Percentiles rank a stretch among this genome's conserved stretches.
Conservation (phyloP, 2,888 invertebrate genomes). For the Drosophila cracens region DNA sequence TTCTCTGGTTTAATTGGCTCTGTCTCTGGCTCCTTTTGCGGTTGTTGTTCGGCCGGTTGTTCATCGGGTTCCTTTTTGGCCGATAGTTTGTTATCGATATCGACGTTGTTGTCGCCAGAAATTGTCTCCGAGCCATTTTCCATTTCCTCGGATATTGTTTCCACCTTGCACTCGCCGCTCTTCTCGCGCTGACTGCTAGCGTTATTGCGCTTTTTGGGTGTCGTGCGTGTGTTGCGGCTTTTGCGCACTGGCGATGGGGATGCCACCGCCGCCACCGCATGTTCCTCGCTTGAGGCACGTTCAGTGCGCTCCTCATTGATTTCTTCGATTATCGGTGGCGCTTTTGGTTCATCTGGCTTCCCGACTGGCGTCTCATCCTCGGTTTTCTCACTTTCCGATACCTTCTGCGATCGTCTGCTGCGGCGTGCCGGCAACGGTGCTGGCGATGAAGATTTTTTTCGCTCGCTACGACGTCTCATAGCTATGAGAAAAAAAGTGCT, state of each 20-base stretch:
- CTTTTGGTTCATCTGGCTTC: constrained; percentile 45
- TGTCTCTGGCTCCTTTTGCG: constrained; percentile 7
- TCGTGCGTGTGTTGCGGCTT: constrained; percentile 69
- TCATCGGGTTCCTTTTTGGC: constrained; percentile 20
- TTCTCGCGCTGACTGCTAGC: constrained; percentile 54
- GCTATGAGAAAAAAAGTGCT: constrained; percentile 42
- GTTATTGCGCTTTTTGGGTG: constrained; percentile 66
- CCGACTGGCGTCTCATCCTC: constrained; percentile 53
- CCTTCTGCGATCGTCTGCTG: constrained; percentile 76
- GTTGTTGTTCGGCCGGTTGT: constrained; percentile 7
- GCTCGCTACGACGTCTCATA: constrained; percentile 92
- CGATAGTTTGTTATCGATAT: constrained; percentile 49
- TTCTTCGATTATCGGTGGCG: constrained; percentile 52
- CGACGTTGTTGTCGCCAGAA: constrained; percentile 27
- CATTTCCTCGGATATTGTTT: constrained; percentile 86
- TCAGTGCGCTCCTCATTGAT: constrained; percentile 54
- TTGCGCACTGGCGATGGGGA: constrained; percentile 61
- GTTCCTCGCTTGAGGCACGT: constrained; percentile 71
- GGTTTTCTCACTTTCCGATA: constrained; percentile 72
- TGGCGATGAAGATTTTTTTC: constrained; percentile 88
- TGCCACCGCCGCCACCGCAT: constrained; percentile 18
- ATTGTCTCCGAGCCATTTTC: constrained; percentile 84
- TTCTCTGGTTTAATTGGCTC: constrained; percentile 18
- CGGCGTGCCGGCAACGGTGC: constrained; percentile 85
- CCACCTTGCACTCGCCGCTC: constrained; percentile 85